Evolutionary conservation across 1,140 invertebrate genomes (phyloP), one percentile per base, ranked within the genome.

Genomic region (Phenacoccus solenopsis): DNA sequence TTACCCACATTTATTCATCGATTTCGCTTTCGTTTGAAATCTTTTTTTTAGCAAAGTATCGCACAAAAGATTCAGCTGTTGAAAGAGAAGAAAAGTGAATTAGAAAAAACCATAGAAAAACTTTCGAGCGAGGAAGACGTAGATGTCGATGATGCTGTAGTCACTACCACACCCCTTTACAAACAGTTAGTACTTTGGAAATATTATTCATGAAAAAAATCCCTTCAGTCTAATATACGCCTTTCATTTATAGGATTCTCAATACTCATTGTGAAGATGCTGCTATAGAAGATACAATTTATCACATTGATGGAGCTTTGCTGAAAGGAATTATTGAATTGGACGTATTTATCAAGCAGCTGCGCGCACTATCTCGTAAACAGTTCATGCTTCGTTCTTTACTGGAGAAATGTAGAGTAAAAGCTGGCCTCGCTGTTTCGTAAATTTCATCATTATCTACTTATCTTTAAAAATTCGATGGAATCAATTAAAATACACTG

Each of bases 221-320:
- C 4, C 3, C 20, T 32, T 22, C 56, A 57, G 27, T 32, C 20
- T 27, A 12, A 57, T 59, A n/a, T 59, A 61, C 61, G 16, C 5
- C n/a, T 21, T 24, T 67, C 27, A 27, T 67, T 25, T 22, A 67
- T 74, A 93, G 90, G 77, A 87, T 99, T 77, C 79, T 99, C 28
- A 94, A 93, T 81, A 88, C 94, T 30, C 99, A 94, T 86, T 94
- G 94, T 67, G 95, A 98, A 81, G 97, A 99, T 82, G 93, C 96
- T 74, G 95, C 97, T 12, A 89, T 93, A 67, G 96, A 98, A 83
- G 97, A 99, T 85, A 91, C 95, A 68, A 97, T 99, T 76, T 99
- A 98, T 79, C 97, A 96, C 79, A 87, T 99, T 77, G 94, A 94
- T n/a, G 94, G 98, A 82, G 96, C 93, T 24, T 80, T 99, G 68